Evolutionary conservation across 2,888 invertebrate genomes (phyloP).

Genomic region (Netelia fuscicornis): DNA sequence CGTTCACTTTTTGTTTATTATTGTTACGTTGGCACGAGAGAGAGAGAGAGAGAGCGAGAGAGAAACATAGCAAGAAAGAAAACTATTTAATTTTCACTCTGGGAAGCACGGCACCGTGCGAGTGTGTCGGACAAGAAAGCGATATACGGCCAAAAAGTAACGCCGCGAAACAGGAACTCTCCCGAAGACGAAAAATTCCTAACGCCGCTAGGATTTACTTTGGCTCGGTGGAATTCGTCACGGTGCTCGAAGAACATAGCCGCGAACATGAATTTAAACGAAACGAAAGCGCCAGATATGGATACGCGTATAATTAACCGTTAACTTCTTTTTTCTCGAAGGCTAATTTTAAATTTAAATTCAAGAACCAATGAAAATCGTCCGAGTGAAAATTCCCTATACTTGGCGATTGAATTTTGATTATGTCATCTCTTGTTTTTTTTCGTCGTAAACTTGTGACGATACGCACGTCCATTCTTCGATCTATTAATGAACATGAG

Average conservation of each 20-base stretch:
- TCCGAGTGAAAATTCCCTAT: slow-evolving; percentile 35
- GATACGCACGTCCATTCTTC: not conserved
- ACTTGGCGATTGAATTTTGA: not conserved
- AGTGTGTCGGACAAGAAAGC: slow-evolving; percentile 54
- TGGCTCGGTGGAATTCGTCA: slow-evolving; percentile 64
- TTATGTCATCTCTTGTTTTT: not conserved
- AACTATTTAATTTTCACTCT: slow-evolving; percentile 64
- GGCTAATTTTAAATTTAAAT: no score
- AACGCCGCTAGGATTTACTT: slow-evolving; percentile 53
- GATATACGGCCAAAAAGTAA: slow-evolving; percentile 18
- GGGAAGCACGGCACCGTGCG: slow-evolving; percentile 45
- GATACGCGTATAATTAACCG: not conserved
- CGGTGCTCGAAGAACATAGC: slow-evolving; percentile 57
- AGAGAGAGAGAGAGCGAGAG: slow-evolving; percentile 6
- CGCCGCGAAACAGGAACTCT: slow-evolving; percentile 60
- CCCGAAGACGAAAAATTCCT: slow-evolving; percentile 66
- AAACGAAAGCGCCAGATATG: no score
- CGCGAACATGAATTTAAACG: slow-evolving; percentile 28
- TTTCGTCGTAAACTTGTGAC: not conserved
- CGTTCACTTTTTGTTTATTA: slow-evolving; percentile 45
- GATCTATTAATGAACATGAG: no score
- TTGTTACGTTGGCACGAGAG: slow-evolving; percentile 38
- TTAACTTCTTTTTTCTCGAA: not conserved
- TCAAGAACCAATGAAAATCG: no score
- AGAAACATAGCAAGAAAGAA: slow-evolving; percentile 25